Conservation (phyloP, 2,888 invertebrate genomes). For the Nephrotoma guestfalica region DNA sequence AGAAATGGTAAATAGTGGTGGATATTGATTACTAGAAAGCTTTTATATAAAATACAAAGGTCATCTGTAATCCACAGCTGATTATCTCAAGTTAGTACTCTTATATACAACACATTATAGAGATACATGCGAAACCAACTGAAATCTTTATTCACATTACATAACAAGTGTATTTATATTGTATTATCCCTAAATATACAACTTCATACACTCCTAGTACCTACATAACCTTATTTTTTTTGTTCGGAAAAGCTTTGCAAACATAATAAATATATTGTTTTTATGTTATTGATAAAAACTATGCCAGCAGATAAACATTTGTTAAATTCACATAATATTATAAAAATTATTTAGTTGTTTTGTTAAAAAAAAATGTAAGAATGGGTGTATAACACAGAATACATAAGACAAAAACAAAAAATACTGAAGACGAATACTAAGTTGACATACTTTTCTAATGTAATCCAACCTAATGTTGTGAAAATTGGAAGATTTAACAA, state of each 20-base stretch:
- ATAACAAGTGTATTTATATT: background rate
- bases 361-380: background rate
- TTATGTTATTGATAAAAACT: background rate
- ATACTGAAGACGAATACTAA: background rate
- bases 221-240: background rate
- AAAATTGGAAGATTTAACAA: background rate
- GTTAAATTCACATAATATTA: background rate
- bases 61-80: background rate
- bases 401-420: background rate
- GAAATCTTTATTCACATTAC: background rate
- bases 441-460: background rate
- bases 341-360: background rate
- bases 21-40: background rate
- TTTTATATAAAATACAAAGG: background rate
- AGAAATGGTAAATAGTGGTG: background rate
- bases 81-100: background rate
- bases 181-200: background rate
- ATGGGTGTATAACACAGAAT: background rate
- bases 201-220: background rate
- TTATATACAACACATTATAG: background rate
- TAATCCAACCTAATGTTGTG: constrained; percentile 3
- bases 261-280: background rate
- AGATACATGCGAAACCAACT: background rate
- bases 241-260: background rate
- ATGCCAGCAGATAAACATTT: background rate